A percentile compares a stretch with the other conserved stretches of the same genome.
phyloP scores from a whole-genome alignment of 2,113 vertebrate genomes.

The Heterotis niloticus region DNA sequence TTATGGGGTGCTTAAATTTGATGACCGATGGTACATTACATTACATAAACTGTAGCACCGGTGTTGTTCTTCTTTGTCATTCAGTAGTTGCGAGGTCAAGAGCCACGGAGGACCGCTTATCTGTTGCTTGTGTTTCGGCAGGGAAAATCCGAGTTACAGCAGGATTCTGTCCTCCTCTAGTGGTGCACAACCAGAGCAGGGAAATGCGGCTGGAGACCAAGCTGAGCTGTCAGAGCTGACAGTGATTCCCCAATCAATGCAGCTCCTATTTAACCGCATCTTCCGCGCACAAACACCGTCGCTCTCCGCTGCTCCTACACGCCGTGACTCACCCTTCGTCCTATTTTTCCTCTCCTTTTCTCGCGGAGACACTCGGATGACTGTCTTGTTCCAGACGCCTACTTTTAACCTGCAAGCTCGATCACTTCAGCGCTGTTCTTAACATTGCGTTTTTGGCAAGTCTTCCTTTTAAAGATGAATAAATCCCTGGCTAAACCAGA shows the following conservation, averaged over 20 bases:
- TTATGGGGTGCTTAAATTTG: too few species aligned
- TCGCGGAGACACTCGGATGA: conserved; percentile 15
- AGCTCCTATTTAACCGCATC: conserved; percentile 18
- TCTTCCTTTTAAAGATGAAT: neutral
- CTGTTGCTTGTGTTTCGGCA: too few species aligned
- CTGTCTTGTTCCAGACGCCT: conserved; percentile 23
- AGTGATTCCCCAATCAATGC: conserved; percentile 22
- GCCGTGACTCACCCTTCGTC: conserved; percentile 7
- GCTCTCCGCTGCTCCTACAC: conserved; percentile 12
- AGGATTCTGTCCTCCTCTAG: conserved; percentile 5
- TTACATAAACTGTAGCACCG: too few species aligned
- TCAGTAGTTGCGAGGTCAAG: too few species aligned
- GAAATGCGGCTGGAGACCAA: conserved; percentile 15
- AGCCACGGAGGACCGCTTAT: too few species aligned
- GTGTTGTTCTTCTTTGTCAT: too few species aligned
- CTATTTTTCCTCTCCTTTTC: conserved; percentile 6
- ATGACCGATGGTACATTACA: too few species aligned
- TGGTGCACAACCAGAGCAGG: neutral
- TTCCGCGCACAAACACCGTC: conserved; percentile 8
- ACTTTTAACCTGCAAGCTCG: conserved; percentile 19
- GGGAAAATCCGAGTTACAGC: neutral
- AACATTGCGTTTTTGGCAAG: neutral
- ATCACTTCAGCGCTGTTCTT: neutral
- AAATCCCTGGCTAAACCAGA: neutral
- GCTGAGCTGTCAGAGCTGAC: conserved; percentile 23